Percentiles rank a stretch among this genome's conserved stretches.
phyloP scores from a whole-genome alignment of 2,797 vertebrate genomes.

The Acanthornis magna region DNA sequence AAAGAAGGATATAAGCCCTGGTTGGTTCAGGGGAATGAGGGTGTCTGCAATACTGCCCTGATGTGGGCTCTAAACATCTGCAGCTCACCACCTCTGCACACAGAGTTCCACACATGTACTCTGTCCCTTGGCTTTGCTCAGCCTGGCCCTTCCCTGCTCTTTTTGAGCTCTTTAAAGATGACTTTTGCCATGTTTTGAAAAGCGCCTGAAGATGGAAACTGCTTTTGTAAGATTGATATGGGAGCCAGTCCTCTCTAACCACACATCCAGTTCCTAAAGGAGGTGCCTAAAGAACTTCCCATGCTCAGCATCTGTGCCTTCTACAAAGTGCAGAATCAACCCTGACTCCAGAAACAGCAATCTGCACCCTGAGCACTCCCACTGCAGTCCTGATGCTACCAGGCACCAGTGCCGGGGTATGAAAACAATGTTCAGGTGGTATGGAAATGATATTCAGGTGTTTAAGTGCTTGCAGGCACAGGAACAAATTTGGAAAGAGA shows the following conservation, averaged over 20 bases:
- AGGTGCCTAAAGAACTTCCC: not conserved
- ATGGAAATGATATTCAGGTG: not conserved
- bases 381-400: not conserved
- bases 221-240: not conserved
- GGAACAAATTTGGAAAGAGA: not conserved
- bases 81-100: not conserved
- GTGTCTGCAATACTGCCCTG: not conserved
- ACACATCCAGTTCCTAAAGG: too few relatives aligned
- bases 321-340: not conserved
- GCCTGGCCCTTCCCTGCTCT: not conserved
- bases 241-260: not conserved
- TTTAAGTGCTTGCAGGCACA: not conserved
- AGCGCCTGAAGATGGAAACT: not conserved
- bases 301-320: not conserved
- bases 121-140: not conserved
- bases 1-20: not conserved
- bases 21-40: not conserved
- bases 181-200: not conserved
- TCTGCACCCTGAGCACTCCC: not conserved
- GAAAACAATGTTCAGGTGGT: not conserved
- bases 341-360: not conserved
- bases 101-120: not conserved
- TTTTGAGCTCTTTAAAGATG: not conserved
- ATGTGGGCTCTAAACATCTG: not conserved
- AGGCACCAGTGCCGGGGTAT: not conserved